Base-by-base conservation (phyloP, 1,140 invertebrate species). In the Zaprionus taronus region DNA sequence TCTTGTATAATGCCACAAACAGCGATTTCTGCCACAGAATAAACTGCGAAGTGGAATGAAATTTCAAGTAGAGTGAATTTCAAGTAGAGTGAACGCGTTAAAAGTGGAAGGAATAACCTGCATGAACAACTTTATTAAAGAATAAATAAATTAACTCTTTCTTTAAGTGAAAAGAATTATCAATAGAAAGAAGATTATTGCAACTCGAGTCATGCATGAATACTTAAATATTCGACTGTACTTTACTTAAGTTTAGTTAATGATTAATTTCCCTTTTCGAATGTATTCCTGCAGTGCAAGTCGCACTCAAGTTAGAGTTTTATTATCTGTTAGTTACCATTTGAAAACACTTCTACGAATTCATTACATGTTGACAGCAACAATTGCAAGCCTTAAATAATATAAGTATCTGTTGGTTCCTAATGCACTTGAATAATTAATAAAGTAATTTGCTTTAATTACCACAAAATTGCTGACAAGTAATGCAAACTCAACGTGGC, bases 1-100 rank as follows among this genome's bases (percentile, higher is more conserved):
- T 3, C 53, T 71, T 44, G 53, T 60, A 24, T 65, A 64, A 71
- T 24, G 57, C n/a, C 51, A 51, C 11, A 14, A 34, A 34, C 49
- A 64, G 31, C 63, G 38, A 36, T 12, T 66, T 22, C 34, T 57
- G 64, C 2, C 4, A 14, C 24, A 56, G 56, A 15, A 36, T 53
- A 5, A 22, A 5, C 41, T 17, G 14, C 2, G 4, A 51, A 51
- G 9, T 22, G 1, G 4, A 22, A 14, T 5, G 1, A 24, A 14
- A 51, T 14, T 20, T 0, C 47, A 12, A 22, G 47, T 41, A 41
- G 15, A 41, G 38, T n/a, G 5, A 15, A 41, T 41, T 34, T 34
- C 31, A n/a, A n/a, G n/a, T n/a, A n/a, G n/a, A n/a, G n/a, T n/a
- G n/a, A n/a, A n/a, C n/a, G n/a, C n/a, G n/a, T n/a, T 34, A 11